Evolutionary conservation across 2,888 invertebrate species (phyloP).

Genomic region (Drosophila gaucha): DNA sequence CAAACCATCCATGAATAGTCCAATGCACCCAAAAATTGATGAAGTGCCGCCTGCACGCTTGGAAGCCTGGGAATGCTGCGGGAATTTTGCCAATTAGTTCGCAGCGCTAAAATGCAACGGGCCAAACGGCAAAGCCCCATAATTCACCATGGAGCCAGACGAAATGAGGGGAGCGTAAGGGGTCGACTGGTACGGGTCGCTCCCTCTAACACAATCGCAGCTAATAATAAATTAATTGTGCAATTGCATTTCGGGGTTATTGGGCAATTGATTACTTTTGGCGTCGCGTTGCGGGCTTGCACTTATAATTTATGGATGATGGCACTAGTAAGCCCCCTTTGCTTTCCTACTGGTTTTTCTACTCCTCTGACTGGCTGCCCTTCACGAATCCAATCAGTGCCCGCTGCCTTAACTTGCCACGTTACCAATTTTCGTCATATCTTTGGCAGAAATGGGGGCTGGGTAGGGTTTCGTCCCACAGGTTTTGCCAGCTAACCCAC

Average conservation of each 20-base stretch:
- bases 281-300: constrained; percentile 15
- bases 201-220: constrained; percentile 25
- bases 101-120: constrained; percentile 40
- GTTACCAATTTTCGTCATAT: constrained; percentile 36
- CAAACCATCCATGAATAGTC: constrained; percentile 1
- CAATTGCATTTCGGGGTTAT: constrained; percentile 58
- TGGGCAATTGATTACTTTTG: constrained; percentile 55
- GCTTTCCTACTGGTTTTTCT: too few species aligned
- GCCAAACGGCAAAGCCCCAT: constrained; percentile 33
- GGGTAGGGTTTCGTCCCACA: neutral
- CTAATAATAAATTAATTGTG: constrained; percentile 65
- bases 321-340: neutral
- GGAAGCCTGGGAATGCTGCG: constrained; percentile 27
- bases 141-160: constrained; percentile 38
- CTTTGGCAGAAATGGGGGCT: constrained; percentile 1
- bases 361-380: neutral
- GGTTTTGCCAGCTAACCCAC: constrained; percentile 58
- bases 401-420: constrained; percentile 32
- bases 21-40: constrained; percentile 29
- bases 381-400: constrained; percentile 25
- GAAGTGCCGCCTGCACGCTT: constrained; percentile 28
- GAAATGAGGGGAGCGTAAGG: neutral
- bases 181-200: neutral
- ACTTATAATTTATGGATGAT: constrained; percentile 54
- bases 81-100: constrained; percentile 46